Conservation (phyloP, 2,888 invertebrate species). For the Heliconius hortense region DNA sequence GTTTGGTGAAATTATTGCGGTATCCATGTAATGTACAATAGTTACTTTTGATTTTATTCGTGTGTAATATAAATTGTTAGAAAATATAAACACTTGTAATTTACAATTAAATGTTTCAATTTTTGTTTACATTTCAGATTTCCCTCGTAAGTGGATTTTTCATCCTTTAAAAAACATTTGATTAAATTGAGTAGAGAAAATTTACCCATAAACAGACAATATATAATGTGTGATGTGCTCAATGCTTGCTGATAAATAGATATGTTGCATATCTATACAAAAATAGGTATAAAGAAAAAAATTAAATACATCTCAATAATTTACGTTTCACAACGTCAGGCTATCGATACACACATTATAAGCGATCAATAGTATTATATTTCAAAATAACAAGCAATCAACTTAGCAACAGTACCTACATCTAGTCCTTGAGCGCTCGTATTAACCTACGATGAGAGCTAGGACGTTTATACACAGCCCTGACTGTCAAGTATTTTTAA, state of each 20-base stretch:
- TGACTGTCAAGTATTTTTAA: not conserved
- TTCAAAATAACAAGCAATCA: slow-evolving; percentile 21
- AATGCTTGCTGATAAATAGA: not conserved
- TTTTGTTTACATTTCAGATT: not conserved
- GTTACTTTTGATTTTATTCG: slow-evolving; percentile 34
- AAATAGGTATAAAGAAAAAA: too few species aligned
- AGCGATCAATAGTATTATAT: slow-evolving; percentile 12
- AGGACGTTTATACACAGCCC: slow-evolving; percentile 10
- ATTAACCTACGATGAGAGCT: slow-evolving; percentile 1
- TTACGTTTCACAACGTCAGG: not conserved
- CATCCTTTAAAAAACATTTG: too few species aligned
- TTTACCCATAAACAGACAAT: too few species aligned
- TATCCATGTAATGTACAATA: slow-evolving; percentile 30
- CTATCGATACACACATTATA: not conserved
- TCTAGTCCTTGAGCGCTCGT: slow-evolving; percentile 15
- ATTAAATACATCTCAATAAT: not conserved
- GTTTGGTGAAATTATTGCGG: slow-evolving; percentile 38
- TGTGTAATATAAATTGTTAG: slow-evolving; percentile 14
- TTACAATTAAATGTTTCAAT: not conserved
- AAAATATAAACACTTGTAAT: slow-evolving; percentile 2
- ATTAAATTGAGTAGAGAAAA: not conserved
- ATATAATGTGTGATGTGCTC: too few species aligned
- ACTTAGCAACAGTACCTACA: slow-evolving; percentile 14
- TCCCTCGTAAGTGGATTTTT: not conserved
- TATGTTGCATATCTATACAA: not conserved